phyloP scores from a whole-genome alignment of 2,797 vertebrate genomes.

The Mus minutoides region DNA sequence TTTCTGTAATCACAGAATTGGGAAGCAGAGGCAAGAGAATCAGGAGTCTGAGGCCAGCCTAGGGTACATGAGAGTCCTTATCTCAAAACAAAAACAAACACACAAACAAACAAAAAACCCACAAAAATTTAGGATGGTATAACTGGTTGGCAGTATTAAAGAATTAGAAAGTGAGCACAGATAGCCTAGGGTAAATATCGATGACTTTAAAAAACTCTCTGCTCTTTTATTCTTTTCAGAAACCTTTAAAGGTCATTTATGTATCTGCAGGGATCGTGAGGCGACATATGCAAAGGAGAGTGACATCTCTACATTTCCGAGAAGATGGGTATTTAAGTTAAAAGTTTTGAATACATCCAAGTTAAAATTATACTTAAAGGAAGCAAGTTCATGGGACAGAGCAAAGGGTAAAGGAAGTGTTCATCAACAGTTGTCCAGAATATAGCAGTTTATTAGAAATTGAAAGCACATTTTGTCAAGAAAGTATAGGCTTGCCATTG shows the following conservation, averaged over 20 bases:
- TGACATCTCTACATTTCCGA: background rate
- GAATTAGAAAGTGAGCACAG: background rate
- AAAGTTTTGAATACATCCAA: background rate
- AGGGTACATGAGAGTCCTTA: background rate
- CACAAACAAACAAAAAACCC: background rate
- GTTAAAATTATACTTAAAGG: background rate
- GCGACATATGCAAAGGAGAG: background rate
- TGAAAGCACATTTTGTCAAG: slow-evolving; percentile 30
- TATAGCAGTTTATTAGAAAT: slow-evolving; percentile 41
- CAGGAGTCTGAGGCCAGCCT: background rate
- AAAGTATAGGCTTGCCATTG: background rate
- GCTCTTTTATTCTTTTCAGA: background rate
- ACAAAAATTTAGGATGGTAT: slow-evolving; percentile 15
- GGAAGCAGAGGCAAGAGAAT: background rate
- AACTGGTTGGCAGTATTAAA: background rate
- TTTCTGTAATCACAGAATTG: background rate
- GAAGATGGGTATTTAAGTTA: slow-evolving; percentile 17
- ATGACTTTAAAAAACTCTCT: background rate
- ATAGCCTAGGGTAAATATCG: background rate
- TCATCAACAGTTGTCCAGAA: slow-evolving; percentile 27
- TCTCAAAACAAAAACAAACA: background rate
- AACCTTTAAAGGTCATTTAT: background rate
- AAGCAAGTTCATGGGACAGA: background rate
- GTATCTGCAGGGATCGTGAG: background rate
- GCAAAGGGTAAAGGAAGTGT: background rate